These are phyloP conservation scores for Physella acuta DNA, from an alignment of 1,140 invertebrate species.

Conservation along the genomic window DNA sequence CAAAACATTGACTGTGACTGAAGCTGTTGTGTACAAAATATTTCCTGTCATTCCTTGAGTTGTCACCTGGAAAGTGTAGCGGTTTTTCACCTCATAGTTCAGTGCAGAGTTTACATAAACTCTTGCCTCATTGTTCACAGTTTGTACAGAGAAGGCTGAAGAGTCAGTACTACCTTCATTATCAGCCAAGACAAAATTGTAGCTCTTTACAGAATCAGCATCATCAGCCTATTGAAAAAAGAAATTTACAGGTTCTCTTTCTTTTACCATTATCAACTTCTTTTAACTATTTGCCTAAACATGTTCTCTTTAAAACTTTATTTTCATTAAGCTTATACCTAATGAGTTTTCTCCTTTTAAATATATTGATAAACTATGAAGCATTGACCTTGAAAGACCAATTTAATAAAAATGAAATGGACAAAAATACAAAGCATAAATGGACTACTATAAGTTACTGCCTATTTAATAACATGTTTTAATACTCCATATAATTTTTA, in stretches of 20 bases:
- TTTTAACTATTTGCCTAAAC: too few species aligned
- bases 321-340: too few species aligned
- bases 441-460: too few species aligned
- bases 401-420: background rate
- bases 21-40: constrained; percentile 6
- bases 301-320: too few species aligned
- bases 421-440: background rate
- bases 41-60: constrained; percentile 3
- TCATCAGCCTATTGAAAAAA: constrained; percentile 11
- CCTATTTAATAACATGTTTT: background rate
- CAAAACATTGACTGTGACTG: constrained; percentile 9
- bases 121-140: background rate
- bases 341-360: background rate
- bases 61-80: constrained; percentile 1
- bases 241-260: background rate
- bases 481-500: background rate
- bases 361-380: background rate
- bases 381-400: background rate
- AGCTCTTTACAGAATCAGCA: constrained; percentile 1
- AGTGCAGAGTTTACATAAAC: background rate
- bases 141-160: background rate
- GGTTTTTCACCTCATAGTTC: constrained; percentile 12
- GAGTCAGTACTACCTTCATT: background rate
- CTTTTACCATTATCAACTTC: too few species aligned
- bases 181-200: background rate